Conservation (phyloP, 2,113 vertebrate genomes). For the Toxostoma redivivum region DNA sequence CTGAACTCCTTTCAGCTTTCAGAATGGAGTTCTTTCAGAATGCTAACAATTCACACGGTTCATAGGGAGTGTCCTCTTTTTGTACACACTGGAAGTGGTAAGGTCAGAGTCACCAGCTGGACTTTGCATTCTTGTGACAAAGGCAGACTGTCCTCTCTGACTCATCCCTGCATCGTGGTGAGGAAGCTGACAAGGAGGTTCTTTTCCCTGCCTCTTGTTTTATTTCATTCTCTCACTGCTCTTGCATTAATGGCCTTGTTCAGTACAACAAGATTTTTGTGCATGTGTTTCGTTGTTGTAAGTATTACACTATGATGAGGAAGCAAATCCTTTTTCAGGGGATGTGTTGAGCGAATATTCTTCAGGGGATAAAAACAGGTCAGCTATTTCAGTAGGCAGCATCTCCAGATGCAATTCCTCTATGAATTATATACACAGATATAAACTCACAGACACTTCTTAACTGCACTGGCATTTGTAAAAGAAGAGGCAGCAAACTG, state of each 20-base stretch:
- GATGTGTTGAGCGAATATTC: not conserved
- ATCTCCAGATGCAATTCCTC: conserved; percentile 31
- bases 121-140: not conserved
- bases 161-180: accelerated
- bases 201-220: not conserved
- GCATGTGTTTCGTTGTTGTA: not conserved
- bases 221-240: not conserved
- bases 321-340: not conserved
- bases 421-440: conserved; percentile 46
- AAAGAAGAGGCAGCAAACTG: not conserved
- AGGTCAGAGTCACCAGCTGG: not conserved
- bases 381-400: conserved; percentile 36
- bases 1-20: not conserved
- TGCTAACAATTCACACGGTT: accelerated
- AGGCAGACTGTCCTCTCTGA: not conserved
- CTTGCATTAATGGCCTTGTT: not conserved
- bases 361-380: conserved; percentile 29
- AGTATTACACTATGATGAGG: not conserved
- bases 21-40: not conserved
- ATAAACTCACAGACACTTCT: not conserved
- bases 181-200: not conserved
- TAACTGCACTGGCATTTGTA: not conserved
- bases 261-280: not conserved
- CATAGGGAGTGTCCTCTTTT: not conserved
- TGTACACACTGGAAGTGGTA: not conserved